Evolutionary conservation across 1,140 invertebrate species (phyloP).

Genomic region (Hyles euphorbiae): DNA sequence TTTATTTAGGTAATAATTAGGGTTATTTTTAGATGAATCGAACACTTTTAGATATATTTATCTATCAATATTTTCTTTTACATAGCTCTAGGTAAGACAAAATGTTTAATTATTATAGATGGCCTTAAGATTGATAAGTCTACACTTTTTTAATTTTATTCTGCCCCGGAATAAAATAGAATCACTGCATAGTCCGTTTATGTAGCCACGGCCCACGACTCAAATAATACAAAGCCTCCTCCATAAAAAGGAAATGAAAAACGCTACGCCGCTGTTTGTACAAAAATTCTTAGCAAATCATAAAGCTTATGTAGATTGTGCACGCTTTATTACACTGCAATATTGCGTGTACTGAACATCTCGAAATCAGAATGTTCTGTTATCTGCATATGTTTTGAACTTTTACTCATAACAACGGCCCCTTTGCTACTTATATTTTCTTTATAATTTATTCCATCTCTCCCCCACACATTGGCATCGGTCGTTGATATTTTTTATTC

Average conservation of each 20-base stretch:
- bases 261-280: too few species aligned
- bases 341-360: conserved; percentile 34
- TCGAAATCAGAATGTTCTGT: conserved; percentile 37
- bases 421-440: conserved; percentile 69
- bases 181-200: too few species aligned
- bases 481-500: conserved; percentile 77
- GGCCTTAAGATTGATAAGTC: background rate
- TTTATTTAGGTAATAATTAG: background rate
- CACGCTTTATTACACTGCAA: conserved; percentile 27
- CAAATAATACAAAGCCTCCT: too few species aligned
- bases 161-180: too few species aligned
- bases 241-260: too few species aligned
- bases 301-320: conserved; percentile 9
- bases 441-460: conserved; percentile 75
- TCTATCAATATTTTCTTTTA: background rate
- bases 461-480: conserved; percentile 72
- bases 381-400: conserved; percentile 52
- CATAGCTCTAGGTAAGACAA: background rate
- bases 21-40: background rate
- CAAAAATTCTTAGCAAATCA: too few species aligned
- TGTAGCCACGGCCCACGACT: too few species aligned
- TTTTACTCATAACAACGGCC: conserved; percentile 60
- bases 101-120: background rate
- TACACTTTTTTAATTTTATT: background rate
- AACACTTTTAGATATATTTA: background rate